phyloP scores from a whole-genome alignment of 2,888 invertebrate species.

The Resseliella maxima region DNA sequence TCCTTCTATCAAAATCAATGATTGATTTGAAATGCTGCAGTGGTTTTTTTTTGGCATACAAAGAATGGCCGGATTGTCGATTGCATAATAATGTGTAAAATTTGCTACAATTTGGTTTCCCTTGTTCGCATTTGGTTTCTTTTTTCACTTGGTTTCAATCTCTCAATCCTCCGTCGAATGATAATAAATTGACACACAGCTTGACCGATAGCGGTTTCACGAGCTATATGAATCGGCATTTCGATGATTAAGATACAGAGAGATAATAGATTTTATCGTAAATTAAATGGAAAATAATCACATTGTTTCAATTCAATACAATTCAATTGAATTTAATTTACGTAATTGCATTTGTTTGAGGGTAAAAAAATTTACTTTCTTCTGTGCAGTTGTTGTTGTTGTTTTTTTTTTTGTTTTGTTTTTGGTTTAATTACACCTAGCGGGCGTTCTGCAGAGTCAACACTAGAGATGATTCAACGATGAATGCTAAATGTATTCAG shows the following conservation, averaged over 20 bases:
- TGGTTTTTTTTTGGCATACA: neutral
- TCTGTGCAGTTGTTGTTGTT: neutral
- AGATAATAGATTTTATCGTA: neutral
- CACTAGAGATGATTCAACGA: neutral
- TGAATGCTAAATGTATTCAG: neutral
- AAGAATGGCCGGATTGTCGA: neutral
- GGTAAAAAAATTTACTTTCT: neutral
- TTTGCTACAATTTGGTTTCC: too few species aligned
- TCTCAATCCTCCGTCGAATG: too few species aligned
- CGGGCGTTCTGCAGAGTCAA: neutral
- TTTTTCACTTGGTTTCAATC: too few species aligned
- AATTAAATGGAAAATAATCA: slow-evolving; percentile 9
- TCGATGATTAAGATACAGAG: neutral
- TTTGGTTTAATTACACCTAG: slow-evolving; percentile 18
- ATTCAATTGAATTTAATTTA: slow-evolving; percentile 14
- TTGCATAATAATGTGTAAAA: too few species aligned
- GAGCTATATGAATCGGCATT: neutral
- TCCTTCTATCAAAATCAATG: neutral
- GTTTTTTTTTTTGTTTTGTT: neutral
- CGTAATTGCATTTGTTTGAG: slow-evolving; percentile 12
- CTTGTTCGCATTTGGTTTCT: too few species aligned
- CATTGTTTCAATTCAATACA: slow-evolving; percentile 24
- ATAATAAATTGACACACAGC: neutral
- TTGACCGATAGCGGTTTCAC: neutral
- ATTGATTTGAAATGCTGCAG: neutral